These are phyloP conservation scores for Ceratosolen solmsi DNA, from an alignment of 1,140 invertebrate species.

Conservation along the genomic window DNA sequence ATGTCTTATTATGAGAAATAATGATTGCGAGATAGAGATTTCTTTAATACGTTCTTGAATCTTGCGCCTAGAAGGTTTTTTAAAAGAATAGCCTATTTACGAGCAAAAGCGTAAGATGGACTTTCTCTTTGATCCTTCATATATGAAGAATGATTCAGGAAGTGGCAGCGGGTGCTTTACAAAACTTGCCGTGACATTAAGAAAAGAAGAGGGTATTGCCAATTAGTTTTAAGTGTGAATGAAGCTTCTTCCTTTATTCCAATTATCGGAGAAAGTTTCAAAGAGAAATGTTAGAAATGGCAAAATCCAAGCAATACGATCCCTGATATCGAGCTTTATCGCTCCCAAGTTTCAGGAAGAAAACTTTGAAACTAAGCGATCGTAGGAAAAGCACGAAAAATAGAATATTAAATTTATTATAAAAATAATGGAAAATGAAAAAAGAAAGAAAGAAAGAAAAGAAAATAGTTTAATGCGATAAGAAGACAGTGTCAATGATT, in stretches of 20 bases:
- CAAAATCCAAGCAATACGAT: neutral
- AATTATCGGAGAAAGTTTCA: neutral
- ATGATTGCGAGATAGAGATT: neutral
- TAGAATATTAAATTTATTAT: neutral
- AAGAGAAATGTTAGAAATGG: neutral
- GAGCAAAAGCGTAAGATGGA: neutral
- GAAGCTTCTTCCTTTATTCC: neutral
- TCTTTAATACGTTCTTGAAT: neutral
- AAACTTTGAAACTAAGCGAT: neutral
- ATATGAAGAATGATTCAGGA: neutral
- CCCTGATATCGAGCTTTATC: neutral
- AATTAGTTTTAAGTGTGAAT: neutral
- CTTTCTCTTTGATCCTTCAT: neutral
- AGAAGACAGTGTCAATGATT: neutral
- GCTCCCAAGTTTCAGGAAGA: neutral
- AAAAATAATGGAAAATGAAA: neutral
- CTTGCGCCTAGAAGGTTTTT: neutral
- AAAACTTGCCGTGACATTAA: neutral
- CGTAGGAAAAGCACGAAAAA: neutral
- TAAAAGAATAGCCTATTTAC: neutral
- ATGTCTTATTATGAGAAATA: too few species aligned
- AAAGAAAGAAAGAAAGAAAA: neutral
- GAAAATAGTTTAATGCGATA: neutral
- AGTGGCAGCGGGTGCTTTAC: neutral
- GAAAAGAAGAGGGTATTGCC: neutral